A percentile compares a stretch with the other conserved stretches of the same genome.
Conservation (phyloP, 1,140 invertebrate genomes). For the Drosophila yakuba region DNA sequence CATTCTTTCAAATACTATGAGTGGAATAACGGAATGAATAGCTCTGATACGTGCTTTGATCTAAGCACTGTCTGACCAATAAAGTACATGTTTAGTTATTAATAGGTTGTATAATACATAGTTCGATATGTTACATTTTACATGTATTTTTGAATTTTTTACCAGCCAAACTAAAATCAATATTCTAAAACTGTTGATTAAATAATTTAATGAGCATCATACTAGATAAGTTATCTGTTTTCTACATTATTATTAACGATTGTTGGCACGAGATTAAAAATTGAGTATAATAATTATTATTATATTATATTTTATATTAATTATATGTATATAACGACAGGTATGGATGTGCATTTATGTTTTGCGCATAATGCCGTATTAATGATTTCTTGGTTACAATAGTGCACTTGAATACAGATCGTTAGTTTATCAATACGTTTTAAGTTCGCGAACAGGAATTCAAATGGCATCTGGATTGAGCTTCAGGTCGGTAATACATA, state of each 20-base stretch:
- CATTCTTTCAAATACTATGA: not conserved
- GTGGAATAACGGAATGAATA: no score
- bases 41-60: not conserved
- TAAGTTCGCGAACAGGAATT: not conserved
- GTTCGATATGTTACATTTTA: conserved; percentile 61
- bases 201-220: not conserved
- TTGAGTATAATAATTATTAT: not conserved
- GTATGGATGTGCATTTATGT: not conserved
- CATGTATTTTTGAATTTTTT: conserved; percentile 4
- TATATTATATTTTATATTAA: no score
- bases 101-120: conserved; percentile 19
- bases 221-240: not conserved
- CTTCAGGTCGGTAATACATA: not conserved
- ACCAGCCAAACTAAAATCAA: not conserved
- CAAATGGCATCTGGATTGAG: not conserved
- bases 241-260: conserved; percentile 6
- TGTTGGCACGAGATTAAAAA: conserved; percentile 1
- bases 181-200: not conserved
- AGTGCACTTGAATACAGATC: not conserved
- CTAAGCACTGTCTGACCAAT: not conserved
- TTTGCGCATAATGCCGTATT: not conserved
- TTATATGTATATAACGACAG: not conserved
- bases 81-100: conserved; percentile 6
- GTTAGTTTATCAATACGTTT: no score
- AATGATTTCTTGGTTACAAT: not conserved